Percentiles rank a stretch among this genome's conserved stretches.
Conservation (phyloP, 1,140 invertebrate species). For the Panagrolaimus sp. region DNA sequence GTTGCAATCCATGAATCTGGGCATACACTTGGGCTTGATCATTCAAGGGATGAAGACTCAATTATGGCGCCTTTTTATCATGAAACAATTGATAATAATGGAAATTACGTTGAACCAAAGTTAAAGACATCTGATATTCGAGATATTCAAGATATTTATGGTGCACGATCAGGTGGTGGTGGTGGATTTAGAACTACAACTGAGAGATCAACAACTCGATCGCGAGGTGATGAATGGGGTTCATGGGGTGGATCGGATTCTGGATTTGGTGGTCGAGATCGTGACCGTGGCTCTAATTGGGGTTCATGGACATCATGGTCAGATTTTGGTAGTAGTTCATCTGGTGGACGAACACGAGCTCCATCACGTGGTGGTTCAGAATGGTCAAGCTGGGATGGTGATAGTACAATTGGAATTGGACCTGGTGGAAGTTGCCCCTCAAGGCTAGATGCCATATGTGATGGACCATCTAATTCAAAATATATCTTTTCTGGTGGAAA, state of each 20-base stretch:
- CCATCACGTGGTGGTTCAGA: slow-evolving; percentile 3
- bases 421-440: not conserved
- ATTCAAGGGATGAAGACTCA: slow-evolving; percentile 48
- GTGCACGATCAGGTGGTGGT: not conserved
- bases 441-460: slow-evolving; percentile 19
- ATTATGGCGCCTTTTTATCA: slow-evolving; percentile 58
- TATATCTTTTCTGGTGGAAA: slow-evolving; percentile 29
- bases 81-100: slow-evolving; percentile 33
- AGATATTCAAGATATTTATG: slow-evolving; percentile 38
- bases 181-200: slow-evolving; percentile 14
- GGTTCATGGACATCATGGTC: not conserved
- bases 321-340: not conserved
- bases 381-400: not conserved
- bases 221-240: not conserved
- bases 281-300: not conserved
- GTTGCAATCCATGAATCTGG: slow-evolving; percentile 54
- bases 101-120: slow-evolving; percentile 34
- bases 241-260: not conserved
- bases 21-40: slow-evolving; percentile 34
- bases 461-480: slow-evolving; percentile 8
- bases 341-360: not conserved
- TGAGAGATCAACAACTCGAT: slow-evolving; percentile 3
- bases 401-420: not conserved
- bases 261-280: not conserved
- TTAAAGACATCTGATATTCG: slow-evolving; percentile 31